These are phyloP conservation scores for Pogonognathellus flavescens DNA, from an alignment of 1,140 invertebrate genomes.

Conservation along the genomic window DNA sequence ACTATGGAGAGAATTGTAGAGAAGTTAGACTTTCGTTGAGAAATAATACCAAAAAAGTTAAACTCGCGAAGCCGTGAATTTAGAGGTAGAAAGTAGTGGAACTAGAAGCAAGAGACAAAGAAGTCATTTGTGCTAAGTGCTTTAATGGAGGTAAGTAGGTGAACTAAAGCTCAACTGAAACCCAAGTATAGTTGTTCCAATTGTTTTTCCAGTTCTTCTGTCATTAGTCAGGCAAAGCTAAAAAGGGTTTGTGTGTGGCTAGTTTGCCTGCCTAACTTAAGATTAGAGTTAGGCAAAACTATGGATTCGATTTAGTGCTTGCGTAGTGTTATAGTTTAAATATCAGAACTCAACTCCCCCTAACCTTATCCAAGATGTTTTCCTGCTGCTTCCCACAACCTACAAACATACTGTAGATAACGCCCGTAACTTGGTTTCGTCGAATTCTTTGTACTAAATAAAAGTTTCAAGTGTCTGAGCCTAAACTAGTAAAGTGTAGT, in stretches of 20 bases:
- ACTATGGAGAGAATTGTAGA: no score
- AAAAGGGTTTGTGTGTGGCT: neutral
- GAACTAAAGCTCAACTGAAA: neutral
- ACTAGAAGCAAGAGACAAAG: conserved; percentile 8
- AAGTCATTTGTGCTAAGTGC: conserved; percentile 12
- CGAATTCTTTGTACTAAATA: conserved; percentile 25
- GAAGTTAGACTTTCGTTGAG: no score
- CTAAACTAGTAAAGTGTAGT: conserved; percentile 12
- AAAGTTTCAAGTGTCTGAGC: conserved; percentile 29
- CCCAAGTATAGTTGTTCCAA: neutral
- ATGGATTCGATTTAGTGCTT: neutral
- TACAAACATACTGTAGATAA: neutral
- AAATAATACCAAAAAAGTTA: neutral
- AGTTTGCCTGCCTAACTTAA: neutral
- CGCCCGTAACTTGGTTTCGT: neutral
- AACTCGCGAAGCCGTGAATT: neutral
- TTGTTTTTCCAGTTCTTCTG: neutral
- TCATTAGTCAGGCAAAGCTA: neutral
- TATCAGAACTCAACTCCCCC: neutral
- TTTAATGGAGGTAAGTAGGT: conserved; percentile 26
- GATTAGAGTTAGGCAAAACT: conserved; percentile 3
- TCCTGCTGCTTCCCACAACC: neutral
- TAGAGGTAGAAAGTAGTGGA: neutral
- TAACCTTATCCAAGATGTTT: neutral
- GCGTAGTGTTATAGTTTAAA: neutral